A percentile compares a stretch with the other conserved stretches of the same genome.
Conservation (phyloP, 2,797 vertebrate genomes). For the Benthosema pterotum region DNA sequence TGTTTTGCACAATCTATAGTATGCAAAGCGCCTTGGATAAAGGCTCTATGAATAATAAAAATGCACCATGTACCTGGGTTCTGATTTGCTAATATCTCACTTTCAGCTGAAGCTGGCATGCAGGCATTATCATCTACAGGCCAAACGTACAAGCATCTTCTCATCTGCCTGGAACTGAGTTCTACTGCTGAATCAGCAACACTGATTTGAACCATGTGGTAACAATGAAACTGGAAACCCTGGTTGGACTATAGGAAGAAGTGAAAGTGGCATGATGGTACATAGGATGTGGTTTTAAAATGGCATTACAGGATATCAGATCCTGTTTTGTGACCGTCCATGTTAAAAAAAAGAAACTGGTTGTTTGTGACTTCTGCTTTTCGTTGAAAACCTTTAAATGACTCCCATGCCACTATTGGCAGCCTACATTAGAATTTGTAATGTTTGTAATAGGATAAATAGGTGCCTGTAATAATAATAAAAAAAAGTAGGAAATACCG, state of each 20-base stretch:
- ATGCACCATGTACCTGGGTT: no score
- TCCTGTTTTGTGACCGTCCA: no score
- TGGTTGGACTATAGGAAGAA: constrained; percentile 55
- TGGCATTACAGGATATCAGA: constrained; percentile 51
- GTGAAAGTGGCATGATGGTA: constrained; percentile 56
- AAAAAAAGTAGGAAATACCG: no score
- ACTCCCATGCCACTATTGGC: background rate
- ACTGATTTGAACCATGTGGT: constrained; percentile 3
- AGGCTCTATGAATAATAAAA: no score
- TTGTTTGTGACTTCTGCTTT: no score
- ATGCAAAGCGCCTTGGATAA: no score
- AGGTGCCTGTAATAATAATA: no score
- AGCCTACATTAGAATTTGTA: background rate
- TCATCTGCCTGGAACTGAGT: background rate
- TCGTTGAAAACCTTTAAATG: no score
- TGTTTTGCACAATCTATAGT: no score
- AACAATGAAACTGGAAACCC: constrained; percentile 15
- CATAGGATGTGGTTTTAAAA: constrained; percentile 54
- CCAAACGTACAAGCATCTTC: background rate
- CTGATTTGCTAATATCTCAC: no score
- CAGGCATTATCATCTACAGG: background rate
- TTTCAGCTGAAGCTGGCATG: background rate
- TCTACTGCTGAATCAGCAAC: constrained; percentile 6
- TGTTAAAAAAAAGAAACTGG: background rate
- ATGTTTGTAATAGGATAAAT: no score